Conservation (phyloP, 2,797 vertebrate genomes). For the Sternarchorhynchus goeldii region DNA sequence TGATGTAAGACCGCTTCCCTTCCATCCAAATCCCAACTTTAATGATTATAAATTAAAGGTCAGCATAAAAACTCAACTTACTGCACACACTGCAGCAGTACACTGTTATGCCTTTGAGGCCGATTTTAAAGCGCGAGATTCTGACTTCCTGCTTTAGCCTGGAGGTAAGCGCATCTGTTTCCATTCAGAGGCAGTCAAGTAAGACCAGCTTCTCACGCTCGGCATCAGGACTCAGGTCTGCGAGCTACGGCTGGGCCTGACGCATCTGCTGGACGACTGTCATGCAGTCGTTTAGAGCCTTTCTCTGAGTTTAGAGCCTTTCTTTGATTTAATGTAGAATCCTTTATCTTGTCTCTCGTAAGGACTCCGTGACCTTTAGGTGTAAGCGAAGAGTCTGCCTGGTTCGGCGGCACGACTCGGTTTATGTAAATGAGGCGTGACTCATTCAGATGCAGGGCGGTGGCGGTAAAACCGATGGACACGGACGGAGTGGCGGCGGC, state of each 20-base stretch:
- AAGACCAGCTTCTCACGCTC: not conserved
- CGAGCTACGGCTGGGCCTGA: slow-evolving; percentile 7
- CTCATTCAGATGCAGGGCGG: slow-evolving; percentile 36
- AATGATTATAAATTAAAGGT: not conserved
- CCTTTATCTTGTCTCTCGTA: slow-evolving; percentile 5
- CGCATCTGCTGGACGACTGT: not conserved
- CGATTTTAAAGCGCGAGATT: not conserved
- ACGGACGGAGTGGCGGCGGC: slow-evolving; percentile 41
- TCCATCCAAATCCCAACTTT: not conserved
- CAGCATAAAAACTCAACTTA: not conserved
- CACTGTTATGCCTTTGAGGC: not conserved
- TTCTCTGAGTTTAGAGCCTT: not conserved
- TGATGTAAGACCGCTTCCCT: not conserved
- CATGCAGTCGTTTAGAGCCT: not conserved
- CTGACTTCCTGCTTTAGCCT: not conserved
- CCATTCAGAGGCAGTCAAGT: slow-evolving; percentile 16
- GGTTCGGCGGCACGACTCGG: slow-evolving; percentile 9
- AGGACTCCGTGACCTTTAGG: slow-evolving; percentile 11
- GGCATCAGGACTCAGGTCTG: slow-evolving; percentile 5
- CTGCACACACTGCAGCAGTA: not conserved
- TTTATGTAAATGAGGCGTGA: slow-evolving; percentile 44
- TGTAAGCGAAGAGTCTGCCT: not conserved
- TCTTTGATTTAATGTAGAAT: slow-evolving; percentile 9
- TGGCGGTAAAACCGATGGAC: slow-evolving; percentile 56
- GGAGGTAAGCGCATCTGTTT: slow-evolving; percentile 8